Conservation (phyloP, 2,888 invertebrate genomes). For the Hermaeophaga mercurialis region DNA sequence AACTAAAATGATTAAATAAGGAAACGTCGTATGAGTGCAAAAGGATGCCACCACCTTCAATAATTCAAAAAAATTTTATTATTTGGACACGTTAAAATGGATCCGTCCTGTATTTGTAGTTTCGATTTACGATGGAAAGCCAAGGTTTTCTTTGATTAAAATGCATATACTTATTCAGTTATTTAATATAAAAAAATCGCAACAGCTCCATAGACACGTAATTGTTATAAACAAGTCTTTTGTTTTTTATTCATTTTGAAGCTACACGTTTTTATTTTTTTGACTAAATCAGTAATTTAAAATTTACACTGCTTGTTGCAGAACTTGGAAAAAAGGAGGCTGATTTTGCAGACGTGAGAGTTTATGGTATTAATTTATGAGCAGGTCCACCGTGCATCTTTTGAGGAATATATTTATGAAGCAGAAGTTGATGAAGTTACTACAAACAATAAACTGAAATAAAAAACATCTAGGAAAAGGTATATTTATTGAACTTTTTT, state of each 20-base stretch:
- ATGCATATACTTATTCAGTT: no score
- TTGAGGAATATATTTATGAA: conserved; percentile 88
- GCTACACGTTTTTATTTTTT: no score
- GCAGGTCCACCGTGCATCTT: conserved; percentile 86
- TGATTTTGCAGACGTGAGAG: conserved; percentile 83
- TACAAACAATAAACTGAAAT: conserved; percentile 51
- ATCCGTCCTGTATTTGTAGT: conserved; percentile 88
- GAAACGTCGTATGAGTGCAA: conserved; percentile 48
- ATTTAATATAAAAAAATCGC: no score
- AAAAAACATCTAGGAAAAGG: conserved; percentile 51
- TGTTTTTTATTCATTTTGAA: no score
- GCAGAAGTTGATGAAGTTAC: conserved; percentile 52
- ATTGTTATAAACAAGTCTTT: no score
- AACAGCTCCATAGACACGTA: no score
- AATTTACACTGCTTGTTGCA: conserved; percentile 62
- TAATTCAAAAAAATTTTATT: conserved; percentile 78
- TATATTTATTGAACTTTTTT: no score
- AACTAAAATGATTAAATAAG: no score
- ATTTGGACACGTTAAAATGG: conserved; percentile 63
- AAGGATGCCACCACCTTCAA: conserved; percentile 78
- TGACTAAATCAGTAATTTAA: no score
- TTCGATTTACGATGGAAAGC: conserved; percentile 78
- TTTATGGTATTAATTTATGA: conserved; percentile 89
- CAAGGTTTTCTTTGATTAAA: conserved; percentile 66
- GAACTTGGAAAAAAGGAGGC: conserved; percentile 79